Evolutionary conservation across 1,140 invertebrate genomes (phyloP), one percentile per base, ranked within the genome.

Genomic region (Euglossa dilemma): DNA sequence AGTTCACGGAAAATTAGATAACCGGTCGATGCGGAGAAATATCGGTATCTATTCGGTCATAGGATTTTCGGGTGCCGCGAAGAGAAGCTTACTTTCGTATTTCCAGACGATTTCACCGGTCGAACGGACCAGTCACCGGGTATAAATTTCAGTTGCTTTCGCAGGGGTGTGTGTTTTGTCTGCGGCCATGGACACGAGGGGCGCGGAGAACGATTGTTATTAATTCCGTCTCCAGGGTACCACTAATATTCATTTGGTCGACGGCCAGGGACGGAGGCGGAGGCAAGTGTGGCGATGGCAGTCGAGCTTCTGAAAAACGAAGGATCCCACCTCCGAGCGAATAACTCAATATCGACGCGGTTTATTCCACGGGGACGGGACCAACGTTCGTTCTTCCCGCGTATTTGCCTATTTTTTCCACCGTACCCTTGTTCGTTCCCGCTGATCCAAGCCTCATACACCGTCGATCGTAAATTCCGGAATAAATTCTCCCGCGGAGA

Each of bases 231-330:
- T 90, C 92, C 69, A 82, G 92, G 91, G 92, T 91, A 80, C 89
- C 89, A 93, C 92, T 92, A 91, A 93, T 92, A 93, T 93, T 92
- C 92, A 93, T 93, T 93, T 93, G 89, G 87, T 80, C 82, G 73
- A 82, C 78, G 80, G 80, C 85, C 80, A 80, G 84, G 87, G 83
- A 76, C 83, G 85, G 84, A 87, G 81, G 84, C 69, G 86, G 87
- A 83, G 88, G 85, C 85, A 86, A 89, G 85, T 85, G 85, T 75
- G 86, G 63, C 75, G 86, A 64, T 86, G 74, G 72, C 86, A 73
- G 80, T 89, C 89, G 73, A 87, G 85, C 89, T 80, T 82, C 84
- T 84, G 89, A 84, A 86, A 90, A 92, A 89, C 89, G 90, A 89
- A 91, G 90, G 82, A 86, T 88, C 85, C 71, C 83, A 86, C 87